Conservation (phyloP, 2,113 vertebrate genomes). For the Mesitornis unicolor region DNA sequence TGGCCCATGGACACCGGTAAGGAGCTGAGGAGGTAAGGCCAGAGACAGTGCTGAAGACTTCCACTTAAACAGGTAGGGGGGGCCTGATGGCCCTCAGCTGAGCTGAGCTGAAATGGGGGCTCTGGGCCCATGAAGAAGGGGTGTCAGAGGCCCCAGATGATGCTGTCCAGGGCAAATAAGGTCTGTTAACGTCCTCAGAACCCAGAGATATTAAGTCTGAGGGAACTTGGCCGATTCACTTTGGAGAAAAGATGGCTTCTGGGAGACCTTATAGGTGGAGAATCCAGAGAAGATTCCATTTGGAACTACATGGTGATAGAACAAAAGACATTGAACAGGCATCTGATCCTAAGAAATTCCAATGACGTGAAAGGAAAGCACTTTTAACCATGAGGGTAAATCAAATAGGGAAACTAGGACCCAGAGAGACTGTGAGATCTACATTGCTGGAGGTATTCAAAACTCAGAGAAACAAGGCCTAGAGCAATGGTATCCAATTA, state of each 20-base stretch:
- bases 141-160: not conserved
- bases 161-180: fast-evolving
- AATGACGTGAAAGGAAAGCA: not conserved
- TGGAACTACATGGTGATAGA: not conserved
- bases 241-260: not conserved
- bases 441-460: not conserved
- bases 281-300: not conserved
- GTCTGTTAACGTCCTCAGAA: not conserved
- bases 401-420: not conserved
- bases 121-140: fast-evolving
- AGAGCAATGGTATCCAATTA: not conserved
- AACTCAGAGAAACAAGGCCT: not conserved
- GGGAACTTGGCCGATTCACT: fast-evolving
- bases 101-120: not conserved
- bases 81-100: not conserved
- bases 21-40: not conserved
- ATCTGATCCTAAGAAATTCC: not conserved
- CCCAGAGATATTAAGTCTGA: not conserved
- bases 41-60: not conserved
- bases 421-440: not conserved
- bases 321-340: not conserved
- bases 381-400: not conserved
- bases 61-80: not conserved
- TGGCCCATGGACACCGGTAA: not conserved
- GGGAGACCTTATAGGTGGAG: not conserved